These are phyloP conservation scores for Leptinotarsa texana DNA, from an alignment of 1,140 invertebrate species.

Conservation along the genomic window DNA sequence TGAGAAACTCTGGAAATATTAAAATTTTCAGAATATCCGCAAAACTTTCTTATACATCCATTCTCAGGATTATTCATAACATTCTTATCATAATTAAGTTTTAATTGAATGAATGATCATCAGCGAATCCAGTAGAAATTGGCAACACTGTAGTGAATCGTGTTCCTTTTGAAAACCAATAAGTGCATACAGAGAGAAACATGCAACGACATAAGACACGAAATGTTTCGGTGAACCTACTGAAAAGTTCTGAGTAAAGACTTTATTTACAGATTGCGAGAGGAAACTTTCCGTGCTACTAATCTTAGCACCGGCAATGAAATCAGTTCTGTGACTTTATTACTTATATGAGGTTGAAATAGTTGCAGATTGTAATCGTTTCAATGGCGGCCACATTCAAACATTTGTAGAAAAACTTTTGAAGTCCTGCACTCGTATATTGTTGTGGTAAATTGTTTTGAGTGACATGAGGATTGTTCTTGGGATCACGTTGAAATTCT, in stretches of 20 bases:
- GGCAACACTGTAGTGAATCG: background rate
- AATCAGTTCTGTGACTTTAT: background rate
- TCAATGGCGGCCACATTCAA: background rate
- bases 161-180: background rate
- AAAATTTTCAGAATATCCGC: too few species aligned
- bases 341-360: background rate
- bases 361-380: background rate
- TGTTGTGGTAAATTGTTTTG: too few species aligned
- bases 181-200: background rate
- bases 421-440: too few species aligned
- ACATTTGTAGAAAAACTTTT: too few species aligned
- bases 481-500: too few species aligned
- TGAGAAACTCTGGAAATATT: too few species aligned
- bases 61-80: too few species aligned
- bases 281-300: background rate
- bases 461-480: too few species aligned
- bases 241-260: background rate
- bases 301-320: background rate
- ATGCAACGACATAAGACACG: constrained; percentile 5
- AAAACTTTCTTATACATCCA: too few species aligned
- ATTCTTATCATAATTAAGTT: too few species aligned
- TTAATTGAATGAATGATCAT: too few species aligned
- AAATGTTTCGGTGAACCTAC: background rate
- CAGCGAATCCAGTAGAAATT: too few species aligned
- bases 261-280: background rate